These are phyloP conservation scores for Dyspetes luteomarginatus DNA, from an alignment of 2,888 invertebrate genomes.

Conservation along the genomic window DNA sequence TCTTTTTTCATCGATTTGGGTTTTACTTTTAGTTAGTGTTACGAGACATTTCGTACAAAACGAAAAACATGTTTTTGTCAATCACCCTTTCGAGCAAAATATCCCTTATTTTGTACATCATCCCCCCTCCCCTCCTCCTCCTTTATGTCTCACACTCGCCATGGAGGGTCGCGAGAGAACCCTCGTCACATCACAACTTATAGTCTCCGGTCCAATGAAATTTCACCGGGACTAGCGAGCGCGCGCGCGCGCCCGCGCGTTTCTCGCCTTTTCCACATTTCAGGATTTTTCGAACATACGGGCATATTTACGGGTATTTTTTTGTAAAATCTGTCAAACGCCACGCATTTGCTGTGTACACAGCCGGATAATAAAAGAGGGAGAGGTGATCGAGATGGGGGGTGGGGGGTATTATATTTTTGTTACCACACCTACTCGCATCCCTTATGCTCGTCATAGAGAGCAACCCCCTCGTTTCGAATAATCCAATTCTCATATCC, in stretches of 20 bases:
- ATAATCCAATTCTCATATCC: slow-evolving; percentile 77
- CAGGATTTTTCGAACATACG: slow-evolving; percentile 77
- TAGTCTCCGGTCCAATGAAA: slow-evolving; percentile 66
- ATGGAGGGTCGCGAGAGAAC: slow-evolving; percentile 48
- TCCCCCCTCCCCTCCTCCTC: slow-evolving; percentile 48
- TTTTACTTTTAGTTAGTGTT: not conserved
- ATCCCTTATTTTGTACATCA: slow-evolving; percentile 54
- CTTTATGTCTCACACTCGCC: slow-evolving; percentile 33
- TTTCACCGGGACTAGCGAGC: slow-evolving; percentile 67
- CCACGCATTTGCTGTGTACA: slow-evolving; percentile 68
- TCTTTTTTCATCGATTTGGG: too few species aligned
- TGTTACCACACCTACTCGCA: slow-evolving; percentile 64
- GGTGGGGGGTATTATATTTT: too few species aligned
- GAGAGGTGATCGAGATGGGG: slow-evolving; percentile 18
- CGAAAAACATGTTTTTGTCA: slow-evolving; percentile 77
- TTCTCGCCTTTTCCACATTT: slow-evolving; percentile 77
- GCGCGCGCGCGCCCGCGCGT: slow-evolving; percentile 69
- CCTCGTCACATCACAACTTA: slow-evolving; percentile 58
- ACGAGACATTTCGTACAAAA: slow-evolving; percentile 7
- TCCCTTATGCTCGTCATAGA: slow-evolving; percentile 59
- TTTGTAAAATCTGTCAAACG: slow-evolving; percentile 77
- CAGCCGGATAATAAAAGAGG: slow-evolving; percentile 36
- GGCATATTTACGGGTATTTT: slow-evolving; percentile 78
- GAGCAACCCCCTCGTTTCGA: slow-evolving; percentile 69
- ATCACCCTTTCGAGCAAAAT: slow-evolving; percentile 72